Evolutionary conservation across 2,113 vertebrate genomes (phyloP).

Genomic region (Scomber colias): DNA sequence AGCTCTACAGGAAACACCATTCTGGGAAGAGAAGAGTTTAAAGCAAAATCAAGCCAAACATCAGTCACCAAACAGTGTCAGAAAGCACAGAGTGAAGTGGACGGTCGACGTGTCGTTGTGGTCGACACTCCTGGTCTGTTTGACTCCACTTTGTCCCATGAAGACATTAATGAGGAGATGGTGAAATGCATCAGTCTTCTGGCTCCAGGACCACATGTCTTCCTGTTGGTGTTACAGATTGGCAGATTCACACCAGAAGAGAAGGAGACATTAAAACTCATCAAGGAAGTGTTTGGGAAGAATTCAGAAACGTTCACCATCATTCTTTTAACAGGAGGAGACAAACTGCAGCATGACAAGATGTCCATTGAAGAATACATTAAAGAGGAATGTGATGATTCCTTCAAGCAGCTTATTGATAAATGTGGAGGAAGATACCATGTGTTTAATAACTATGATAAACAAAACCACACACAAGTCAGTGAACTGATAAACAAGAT

Average conservation of each 20-base stretch:
- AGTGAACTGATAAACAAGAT: conserved; percentile 5
- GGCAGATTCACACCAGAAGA: conserved; percentile 28
- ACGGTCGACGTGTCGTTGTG: conserved; percentile 10
- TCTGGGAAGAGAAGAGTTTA: no score
- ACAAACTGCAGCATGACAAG: background rate
- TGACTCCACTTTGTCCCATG: background rate
- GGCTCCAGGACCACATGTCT: conserved; percentile 52
- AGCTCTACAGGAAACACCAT: no score
- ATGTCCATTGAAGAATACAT: conserved; percentile 13
- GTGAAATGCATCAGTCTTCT: conserved; percentile 27
- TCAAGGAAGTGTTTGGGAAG: conserved; percentile 35
- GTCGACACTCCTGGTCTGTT: conserved; percentile 42
- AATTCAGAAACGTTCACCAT: conserved; percentile 19
- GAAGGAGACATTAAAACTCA: conserved; percentile 5
- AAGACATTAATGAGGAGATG: conserved; percentile 14
- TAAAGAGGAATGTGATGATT: background rate
- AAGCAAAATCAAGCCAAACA: no score
- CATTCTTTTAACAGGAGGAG: conserved; percentile 43
- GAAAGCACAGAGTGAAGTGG: background rate
- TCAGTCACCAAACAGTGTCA: no score
- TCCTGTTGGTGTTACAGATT: conserved; percentile 1
- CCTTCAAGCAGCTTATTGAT: background rate
- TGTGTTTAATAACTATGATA: conserved; percentile 42
- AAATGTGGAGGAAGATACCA: rapidly evolving
- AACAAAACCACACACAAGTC: conserved; percentile 30